A percentile compares a stretch with the other conserved stretches of the same genome.
Evolutionary conservation across 2,797 vertebrate genomes (phyloP).

Genomic region (Spinus pinus): DNA sequence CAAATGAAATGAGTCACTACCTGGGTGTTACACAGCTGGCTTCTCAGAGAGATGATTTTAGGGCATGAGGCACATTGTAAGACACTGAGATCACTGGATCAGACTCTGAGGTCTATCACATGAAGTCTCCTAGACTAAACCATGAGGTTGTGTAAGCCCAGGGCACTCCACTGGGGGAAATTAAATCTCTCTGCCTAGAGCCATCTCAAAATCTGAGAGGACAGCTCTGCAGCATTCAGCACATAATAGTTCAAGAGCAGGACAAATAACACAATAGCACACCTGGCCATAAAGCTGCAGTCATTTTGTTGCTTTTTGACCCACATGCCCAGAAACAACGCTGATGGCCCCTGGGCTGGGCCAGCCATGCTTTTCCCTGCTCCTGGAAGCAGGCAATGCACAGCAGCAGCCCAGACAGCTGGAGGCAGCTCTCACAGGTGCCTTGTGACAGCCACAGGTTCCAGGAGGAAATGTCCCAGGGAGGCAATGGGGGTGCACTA

Average conservation of each 20-base stretch:
- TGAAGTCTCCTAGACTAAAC: slow-evolving; percentile 11
- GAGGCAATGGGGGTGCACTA: rapidly evolving
- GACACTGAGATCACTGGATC: slow-evolving; percentile 19
- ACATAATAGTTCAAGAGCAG: background rate
- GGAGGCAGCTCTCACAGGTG: background rate
- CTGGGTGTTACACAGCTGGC: background rate
- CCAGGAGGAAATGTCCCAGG: background rate
- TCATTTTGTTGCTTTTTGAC: background rate
- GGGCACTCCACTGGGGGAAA: background rate
- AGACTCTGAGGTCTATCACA: background rate
- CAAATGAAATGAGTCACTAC: background rate
- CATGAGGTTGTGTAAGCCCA: background rate
- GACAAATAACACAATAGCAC: background rate
- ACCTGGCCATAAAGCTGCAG: background rate
- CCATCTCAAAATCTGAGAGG: background rate
- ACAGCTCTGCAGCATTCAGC: background rate
- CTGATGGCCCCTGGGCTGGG: no score
- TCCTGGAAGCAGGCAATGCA: background rate
- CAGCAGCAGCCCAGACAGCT: background rate
- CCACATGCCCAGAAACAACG: background rate
- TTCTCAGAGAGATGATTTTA: background rate
- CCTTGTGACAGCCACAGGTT: rapidly evolving
- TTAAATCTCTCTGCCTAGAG: background rate
- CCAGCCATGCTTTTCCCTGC: rapidly evolving
- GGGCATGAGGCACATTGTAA: background rate